Conservation (phyloP, 2,113 vertebrate genomes). For the Cebidichthys violaceus region DNA sequence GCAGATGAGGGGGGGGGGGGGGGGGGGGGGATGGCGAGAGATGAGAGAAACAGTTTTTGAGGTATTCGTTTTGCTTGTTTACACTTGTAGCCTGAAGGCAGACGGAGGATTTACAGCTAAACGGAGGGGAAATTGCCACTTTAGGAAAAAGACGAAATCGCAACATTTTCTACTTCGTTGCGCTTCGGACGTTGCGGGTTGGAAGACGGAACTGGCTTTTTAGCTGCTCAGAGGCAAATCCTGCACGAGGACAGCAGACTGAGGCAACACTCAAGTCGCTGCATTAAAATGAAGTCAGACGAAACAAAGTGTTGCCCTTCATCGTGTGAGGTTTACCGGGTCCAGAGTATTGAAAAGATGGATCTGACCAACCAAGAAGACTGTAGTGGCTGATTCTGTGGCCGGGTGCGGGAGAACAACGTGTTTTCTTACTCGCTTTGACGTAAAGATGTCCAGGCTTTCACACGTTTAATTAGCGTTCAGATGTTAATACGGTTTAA, state of each 20-base stretch:
- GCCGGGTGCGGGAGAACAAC: too few relatives aligned
- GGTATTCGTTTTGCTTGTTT: conserved; percentile 24
- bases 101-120: conserved; percentile 35
- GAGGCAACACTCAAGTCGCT: neutral
- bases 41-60: conserved; percentile 9
- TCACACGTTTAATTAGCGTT: too few relatives aligned
- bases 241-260: conserved; percentile 8
- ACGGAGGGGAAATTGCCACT: conserved; percentile 39
- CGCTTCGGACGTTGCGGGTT: conserved; percentile 11
- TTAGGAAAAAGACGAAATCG: conserved; percentile 31
- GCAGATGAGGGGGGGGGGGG: neutral
- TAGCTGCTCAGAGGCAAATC: conserved; percentile 33
- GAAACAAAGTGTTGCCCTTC: conserved; percentile 8
- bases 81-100: conserved; percentile 31
- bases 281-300: conserved; percentile 6
- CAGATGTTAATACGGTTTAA: too few relatives aligned
- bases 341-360: neutral
- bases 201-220: conserved; percentile 28
- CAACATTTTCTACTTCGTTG: conserved; percentile 15
- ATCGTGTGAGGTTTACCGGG: neutral
- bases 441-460: too few relatives aligned
- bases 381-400: too few relatives aligned
- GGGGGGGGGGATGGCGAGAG: neutral
- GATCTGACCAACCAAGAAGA: neutral
- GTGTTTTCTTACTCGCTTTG: too few relatives aligned